These are phyloP conservation scores for Pogonognathellus flavescens DNA, from an alignment of 1,140 invertebrate genomes.

Conservation along the genomic window DNA sequence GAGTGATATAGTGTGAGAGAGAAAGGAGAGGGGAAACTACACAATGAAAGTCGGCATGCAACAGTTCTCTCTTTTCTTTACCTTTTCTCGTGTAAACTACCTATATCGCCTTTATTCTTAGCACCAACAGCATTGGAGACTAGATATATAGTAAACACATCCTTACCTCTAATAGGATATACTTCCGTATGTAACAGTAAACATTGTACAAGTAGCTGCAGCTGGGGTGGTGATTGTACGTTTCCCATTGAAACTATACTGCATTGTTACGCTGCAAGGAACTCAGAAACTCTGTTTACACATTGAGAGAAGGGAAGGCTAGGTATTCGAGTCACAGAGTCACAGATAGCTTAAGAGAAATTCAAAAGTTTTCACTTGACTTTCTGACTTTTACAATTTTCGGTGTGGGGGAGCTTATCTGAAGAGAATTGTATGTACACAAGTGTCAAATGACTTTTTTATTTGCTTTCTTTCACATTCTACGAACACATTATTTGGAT, in stretches of 20 bases:
- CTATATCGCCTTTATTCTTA: neutral
- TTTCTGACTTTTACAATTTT: constrained; percentile 24
- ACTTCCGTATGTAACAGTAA: neutral
- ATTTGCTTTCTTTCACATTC: neutral
- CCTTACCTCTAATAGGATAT: neutral
- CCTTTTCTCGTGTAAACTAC: constrained; percentile 1
- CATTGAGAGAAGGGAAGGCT: neutral
- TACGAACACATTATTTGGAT: too few relatives aligned
- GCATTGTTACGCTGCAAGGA: too few relatives aligned
- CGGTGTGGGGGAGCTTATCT: neutral
- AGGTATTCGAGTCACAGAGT: neutral
- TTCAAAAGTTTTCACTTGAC: constrained; percentile 2
- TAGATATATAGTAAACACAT: neutral
- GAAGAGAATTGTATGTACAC: neutral
- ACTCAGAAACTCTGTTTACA: neutral
- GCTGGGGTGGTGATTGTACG: too few relatives aligned
- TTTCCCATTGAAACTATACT: too few relatives aligned
- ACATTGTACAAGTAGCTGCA: neutral
- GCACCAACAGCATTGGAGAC: neutral
- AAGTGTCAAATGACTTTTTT: constrained; percentile 25
- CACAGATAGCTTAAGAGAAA: neutral
- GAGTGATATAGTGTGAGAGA: constrained; percentile 22
- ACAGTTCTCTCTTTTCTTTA: constrained; percentile 14
- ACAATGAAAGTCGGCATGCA: constrained; percentile 39
- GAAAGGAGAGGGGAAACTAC: neutral